Evolutionary conservation across 2,797 vertebrate species (phyloP), one percentile per base, ranked within the genome.

Genomic region (Enteromius argenteus): DNA sequence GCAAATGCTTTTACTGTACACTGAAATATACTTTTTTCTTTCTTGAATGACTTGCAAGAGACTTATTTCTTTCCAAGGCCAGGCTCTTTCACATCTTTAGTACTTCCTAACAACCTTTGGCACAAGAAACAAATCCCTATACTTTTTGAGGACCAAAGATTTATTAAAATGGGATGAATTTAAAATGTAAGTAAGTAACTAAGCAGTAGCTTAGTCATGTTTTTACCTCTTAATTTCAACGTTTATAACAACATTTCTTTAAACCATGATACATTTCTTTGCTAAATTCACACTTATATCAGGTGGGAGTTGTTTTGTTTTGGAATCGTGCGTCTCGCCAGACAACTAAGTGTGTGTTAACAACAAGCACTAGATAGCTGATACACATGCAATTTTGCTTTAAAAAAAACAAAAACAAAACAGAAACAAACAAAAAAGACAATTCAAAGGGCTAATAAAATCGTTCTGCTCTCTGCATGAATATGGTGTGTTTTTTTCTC

Each of bases 371-470:
- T 62, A 19, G 9, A 30, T 30, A 62, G 30, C 73, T 85, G 49
- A 84, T 81, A 84, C 69, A 5, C 79, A 74, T 58, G 81, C 44
- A 27, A 66, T 30, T 62, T 5, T 62, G 13, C 23, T 27, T 14
- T 3, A 44, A 87, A 77, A 2, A 21, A 79, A 21, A 1, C 2
- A 32, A 39, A 14, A 72, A 66, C 7, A 75, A 71, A 11, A 42
- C 42, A 42, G 42, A 42, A 42, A 44, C 42, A 44, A 79, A 81
- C 27, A 37, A 56, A n/a, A 58, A 58, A 23, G 21, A 6, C 56
- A 58, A 30, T n/a, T 85, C 83, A 60, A 71, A 79, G n/a, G 85
- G 81, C 83, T 90, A 88, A 64, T 64, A 79, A 66, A 90, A 90
- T 87, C 51, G 67, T 69, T 66, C 8, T 69, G 30, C n/a, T 66